Conservation (phyloP, 1,140 invertebrate genomes). For the Meloidogyne hapla region DNA sequence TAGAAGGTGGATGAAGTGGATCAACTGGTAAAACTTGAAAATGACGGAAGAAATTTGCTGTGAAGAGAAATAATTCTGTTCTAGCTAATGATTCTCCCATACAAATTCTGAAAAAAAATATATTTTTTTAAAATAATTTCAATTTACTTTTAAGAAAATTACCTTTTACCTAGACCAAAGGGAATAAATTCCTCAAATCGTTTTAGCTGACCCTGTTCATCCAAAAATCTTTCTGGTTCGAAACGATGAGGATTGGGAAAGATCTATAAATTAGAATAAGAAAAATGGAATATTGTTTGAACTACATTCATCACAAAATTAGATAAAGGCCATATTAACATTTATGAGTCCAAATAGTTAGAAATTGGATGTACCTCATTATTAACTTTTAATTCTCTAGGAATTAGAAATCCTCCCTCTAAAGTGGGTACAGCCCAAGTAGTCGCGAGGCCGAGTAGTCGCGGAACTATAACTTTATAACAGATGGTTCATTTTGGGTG, state of each 20-base stretch:
- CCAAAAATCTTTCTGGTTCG: conserved; percentile 12
- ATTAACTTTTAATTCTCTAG: no score
- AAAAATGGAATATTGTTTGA: no score
- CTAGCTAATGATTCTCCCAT: conserved; percentile 22
- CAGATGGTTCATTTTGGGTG: no score
- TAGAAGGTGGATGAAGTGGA: conserved; percentile 14
- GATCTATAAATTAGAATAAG: not conserved
- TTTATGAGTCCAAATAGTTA: no score
- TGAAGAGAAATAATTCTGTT: conserved; percentile 28
- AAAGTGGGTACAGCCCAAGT: no score
- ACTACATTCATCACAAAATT: no score
- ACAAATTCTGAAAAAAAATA: conserved; percentile 9
- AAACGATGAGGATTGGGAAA: conserved; percentile 21
- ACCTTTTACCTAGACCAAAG: conserved; percentile 17
- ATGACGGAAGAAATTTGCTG: conserved; percentile 20
- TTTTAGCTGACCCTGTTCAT: conserved; percentile 1
- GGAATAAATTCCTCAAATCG: conserved; percentile 19
- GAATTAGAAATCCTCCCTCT: no score
- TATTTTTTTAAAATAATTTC: not conserved
- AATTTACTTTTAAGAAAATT: not conserved
- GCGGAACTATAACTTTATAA: no score
- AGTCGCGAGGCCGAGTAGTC: no score
- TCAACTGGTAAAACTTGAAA: conserved; percentile 7
- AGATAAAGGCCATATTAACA: no score
- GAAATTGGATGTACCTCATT: no score